Evolutionary conservation across 1,140 invertebrate species (phyloP).

Genomic region (Hyphantria cunea): DNA sequence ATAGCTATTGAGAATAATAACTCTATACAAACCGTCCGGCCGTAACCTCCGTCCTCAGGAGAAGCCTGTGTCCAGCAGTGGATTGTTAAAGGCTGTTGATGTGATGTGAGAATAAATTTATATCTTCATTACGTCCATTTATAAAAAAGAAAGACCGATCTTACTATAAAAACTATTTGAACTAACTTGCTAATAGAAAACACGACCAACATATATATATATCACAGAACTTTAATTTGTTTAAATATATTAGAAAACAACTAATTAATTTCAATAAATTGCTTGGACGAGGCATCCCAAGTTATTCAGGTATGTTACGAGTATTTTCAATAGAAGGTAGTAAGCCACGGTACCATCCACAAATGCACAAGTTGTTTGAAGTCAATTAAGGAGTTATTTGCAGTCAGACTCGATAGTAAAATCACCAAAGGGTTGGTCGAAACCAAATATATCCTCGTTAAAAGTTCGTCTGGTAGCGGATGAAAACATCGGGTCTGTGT

Average conservation of each 20-base stretch:
- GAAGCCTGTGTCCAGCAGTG: too few species aligned
- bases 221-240: not conserved
- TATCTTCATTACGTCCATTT: too few species aligned
- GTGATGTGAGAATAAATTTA: too few species aligned
- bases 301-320: slow-evolving; percentile 15
- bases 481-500: slow-evolving; percentile 55
- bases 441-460: slow-evolving; percentile 81
- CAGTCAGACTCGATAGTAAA: slow-evolving; percentile 77
- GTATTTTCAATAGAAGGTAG: slow-evolving; percentile 19
- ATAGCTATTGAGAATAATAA: too few species aligned
- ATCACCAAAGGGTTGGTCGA: slow-evolving; percentile 78
- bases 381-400: slow-evolving; percentile 81
- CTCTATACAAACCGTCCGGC: too few species aligned
- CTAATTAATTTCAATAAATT: not conserved
- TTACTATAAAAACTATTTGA: too few species aligned
- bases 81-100: too few species aligned
- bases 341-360: slow-evolving; percentile 56
- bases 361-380: slow-evolving; percentile 75
- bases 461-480: slow-evolving; percentile 72
- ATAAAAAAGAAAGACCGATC: too few species aligned
- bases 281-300: not conserved
- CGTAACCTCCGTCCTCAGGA: too few species aligned
- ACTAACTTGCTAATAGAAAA: too few species aligned
- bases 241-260: slow-evolving; percentile 13
- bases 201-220: not conserved